A percentile compares a stretch with the other conserved stretches of the same genome.
phyloP scores from a whole-genome alignment of 2,888 invertebrate species.

The Agonopterix arenella region DNA sequence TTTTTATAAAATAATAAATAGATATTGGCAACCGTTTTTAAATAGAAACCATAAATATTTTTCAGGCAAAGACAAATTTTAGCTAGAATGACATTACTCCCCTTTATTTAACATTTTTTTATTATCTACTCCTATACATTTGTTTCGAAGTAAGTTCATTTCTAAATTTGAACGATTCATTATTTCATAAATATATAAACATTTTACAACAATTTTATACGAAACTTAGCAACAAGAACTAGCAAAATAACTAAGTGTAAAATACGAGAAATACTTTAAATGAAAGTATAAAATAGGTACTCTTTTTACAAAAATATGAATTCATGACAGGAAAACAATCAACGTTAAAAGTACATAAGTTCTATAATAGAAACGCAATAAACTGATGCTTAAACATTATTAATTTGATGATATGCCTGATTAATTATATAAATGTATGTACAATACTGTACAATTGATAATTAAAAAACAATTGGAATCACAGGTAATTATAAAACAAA shows the following conservation, averaged over 20 bases:
- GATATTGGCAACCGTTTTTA: no score
- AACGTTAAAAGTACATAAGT: no score
- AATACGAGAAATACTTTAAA: background rate
- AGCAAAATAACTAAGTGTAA: slow-evolving; percentile 1
- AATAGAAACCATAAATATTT: no score
- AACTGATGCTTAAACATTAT: no score
- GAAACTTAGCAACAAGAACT: slow-evolving; percentile 45
- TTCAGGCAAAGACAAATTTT: background rate
- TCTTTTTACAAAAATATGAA: background rate
- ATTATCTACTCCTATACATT: slow-evolving; percentile 30
- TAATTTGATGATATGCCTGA: no score
- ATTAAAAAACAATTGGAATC: no score
- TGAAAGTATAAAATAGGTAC: background rate
- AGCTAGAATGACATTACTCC: slow-evolving; percentile 51
- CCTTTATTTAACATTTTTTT: slow-evolving; percentile 47
- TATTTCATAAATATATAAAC: slow-evolving; percentile 61
- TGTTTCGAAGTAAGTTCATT: slow-evolving; percentile 13
- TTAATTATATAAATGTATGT: no score
- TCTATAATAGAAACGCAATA: no score
- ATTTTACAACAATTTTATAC: slow-evolving; percentile 62
- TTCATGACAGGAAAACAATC: no score
- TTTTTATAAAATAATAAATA: no score
- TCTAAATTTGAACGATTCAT: slow-evolving; percentile 50
- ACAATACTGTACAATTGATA: no score
- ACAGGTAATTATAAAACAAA: no score